Percentiles rank a stretch among this genome's conserved stretches.
Conservation (phyloP, 1,140 invertebrate genomes). For the Drosophila micromelanica region DNA sequence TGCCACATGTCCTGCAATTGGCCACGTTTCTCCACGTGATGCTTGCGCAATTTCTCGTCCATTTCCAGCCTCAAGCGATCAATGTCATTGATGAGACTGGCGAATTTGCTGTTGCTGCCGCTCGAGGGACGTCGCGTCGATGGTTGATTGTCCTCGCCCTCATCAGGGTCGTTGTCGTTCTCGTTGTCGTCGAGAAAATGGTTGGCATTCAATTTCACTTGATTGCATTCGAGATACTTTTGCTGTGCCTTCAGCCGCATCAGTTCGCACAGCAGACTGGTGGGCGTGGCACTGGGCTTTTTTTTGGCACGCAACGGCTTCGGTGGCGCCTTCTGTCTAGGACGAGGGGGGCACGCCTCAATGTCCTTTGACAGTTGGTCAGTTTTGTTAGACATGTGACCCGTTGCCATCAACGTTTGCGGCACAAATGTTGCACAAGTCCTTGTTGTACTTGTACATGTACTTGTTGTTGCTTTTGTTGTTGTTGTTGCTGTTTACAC, state of each 20-base stretch:
- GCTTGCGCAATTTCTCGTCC: slow-evolving; percentile 41
- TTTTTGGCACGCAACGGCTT: slow-evolving; percentile 45
- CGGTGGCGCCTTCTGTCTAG: slow-evolving; percentile 20
- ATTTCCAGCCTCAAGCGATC: slow-evolving; percentile 57
- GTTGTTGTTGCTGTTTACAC: slow-evolving; percentile 71
- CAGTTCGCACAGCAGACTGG: slow-evolving; percentile 70
- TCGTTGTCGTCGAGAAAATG: slow-evolving; percentile 50
- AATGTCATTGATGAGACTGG: slow-evolving; percentile 62
- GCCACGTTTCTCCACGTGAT: slow-evolving; percentile 45
- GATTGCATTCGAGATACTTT: slow-evolving; percentile 83
- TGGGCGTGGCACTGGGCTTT: slow-evolving; percentile 54
- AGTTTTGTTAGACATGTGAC: slow-evolving; percentile 58
- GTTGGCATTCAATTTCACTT: slow-evolving; percentile 65
- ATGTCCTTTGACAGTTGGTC: neutral
- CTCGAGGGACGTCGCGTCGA: slow-evolving; percentile 31
- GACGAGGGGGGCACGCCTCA: neutral
- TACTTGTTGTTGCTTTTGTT: slow-evolving; percentile 59
- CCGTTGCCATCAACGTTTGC: slow-evolving; percentile 2
- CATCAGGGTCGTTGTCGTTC: slow-evolving; percentile 17
- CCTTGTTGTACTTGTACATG: slow-evolving; percentile 37
- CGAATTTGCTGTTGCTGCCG: slow-evolving; percentile 45
- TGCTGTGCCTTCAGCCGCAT: slow-evolving; percentile 79
- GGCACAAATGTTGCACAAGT: slow-evolving; percentile 60
- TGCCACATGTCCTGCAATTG: slow-evolving; percentile 73
- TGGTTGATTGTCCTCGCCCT: neutral